These are phyloP conservation scores for Stenodera caucasica DNA, from an alignment of 2,888 invertebrate species.

Conservation along the genomic window DNA sequence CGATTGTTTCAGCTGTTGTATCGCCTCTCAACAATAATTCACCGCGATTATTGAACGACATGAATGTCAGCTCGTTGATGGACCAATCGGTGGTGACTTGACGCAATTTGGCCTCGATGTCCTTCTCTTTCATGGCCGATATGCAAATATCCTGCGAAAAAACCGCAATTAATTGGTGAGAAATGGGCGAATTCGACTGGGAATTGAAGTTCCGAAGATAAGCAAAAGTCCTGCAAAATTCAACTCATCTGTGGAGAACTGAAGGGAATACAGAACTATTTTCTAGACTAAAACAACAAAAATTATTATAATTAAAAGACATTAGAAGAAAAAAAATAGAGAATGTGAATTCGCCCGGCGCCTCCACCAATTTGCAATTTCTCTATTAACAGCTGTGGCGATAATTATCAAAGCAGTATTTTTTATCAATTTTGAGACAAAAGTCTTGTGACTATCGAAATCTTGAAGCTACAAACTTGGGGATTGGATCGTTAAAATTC, in stretches of 20 bases:
- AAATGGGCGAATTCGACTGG: too few species aligned
- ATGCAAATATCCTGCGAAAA: slow-evolving; percentile 85
- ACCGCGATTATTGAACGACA: slow-evolving; percentile 93
- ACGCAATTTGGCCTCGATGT: slow-evolving; percentile 93
- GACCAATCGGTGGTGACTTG: slow-evolving; percentile 97
- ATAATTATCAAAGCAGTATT: too few species aligned
- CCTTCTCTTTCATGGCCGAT: slow-evolving; percentile 96
- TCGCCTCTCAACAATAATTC: slow-evolving; percentile 90
- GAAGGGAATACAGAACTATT: too few species aligned
- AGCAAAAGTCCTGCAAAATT: neutral
- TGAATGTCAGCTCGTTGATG: slow-evolving; percentile 88
- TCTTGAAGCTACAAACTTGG: too few species aligned
- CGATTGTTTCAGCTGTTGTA: slow-evolving; percentile 92
- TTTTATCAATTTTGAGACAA: too few species aligned
- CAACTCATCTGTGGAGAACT: too few species aligned
- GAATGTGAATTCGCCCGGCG: neutral
- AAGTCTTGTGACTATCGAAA: too few species aligned
- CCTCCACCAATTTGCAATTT: too few species aligned
- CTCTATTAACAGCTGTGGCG: neutral
- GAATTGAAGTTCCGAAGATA: neutral
- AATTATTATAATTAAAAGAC: slow-evolving; percentile 11
- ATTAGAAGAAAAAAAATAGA: too few species aligned
- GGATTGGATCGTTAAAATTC: too few species aligned
- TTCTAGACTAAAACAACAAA: too few species aligned
- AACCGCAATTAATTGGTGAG: neutral